A percentile compares a stretch with the other conserved stretches of the same genome.
Conservation (phyloP, 2,888 invertebrate species). For the Eledone cirrhosa region DNA sequence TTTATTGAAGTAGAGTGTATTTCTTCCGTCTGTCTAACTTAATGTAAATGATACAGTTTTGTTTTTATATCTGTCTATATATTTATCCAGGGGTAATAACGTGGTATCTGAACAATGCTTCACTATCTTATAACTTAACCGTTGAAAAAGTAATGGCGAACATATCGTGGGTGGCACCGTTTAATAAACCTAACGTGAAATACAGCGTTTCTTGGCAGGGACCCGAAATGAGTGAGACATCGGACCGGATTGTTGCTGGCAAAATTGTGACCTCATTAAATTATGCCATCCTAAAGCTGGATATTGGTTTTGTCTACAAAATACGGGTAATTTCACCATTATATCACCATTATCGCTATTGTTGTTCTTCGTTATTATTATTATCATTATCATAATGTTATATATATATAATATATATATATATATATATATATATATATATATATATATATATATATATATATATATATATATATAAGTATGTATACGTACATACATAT, state of each 20-base stretch:
- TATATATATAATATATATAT: too few species aligned
- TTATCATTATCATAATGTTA: too few species aligned
- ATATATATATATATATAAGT: too few species aligned
- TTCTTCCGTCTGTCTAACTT: too few species aligned
- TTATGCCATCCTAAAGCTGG: conserved; percentile 1
- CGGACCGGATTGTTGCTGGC: neutral
- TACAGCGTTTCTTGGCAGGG: conserved; percentile 20
- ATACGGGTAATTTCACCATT: conserved; percentile 27
- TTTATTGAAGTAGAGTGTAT: too few species aligned
- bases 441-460: too few species aligned
- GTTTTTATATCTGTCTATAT: too few species aligned
- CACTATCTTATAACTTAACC: neutral
- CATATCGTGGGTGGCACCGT: conserved; percentile 11
- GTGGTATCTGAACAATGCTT: conserved; percentile 11
- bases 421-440: too few species aligned
- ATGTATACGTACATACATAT: too few species aligned
- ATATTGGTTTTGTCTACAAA: conserved; percentile 11
- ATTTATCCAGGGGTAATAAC: neutral
- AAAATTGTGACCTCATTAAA: neutral
- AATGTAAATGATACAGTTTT: too few species aligned
- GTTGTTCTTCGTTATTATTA: too few species aligned
- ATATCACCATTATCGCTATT: too few species aligned
- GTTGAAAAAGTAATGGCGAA: conserved; percentile 18
- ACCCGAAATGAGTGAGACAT: neutral
- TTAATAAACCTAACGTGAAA: conserved; percentile 8